phyloP scores from a whole-genome alignment of 2,888 invertebrate species.

The Stegophylla sp. region DNA sequence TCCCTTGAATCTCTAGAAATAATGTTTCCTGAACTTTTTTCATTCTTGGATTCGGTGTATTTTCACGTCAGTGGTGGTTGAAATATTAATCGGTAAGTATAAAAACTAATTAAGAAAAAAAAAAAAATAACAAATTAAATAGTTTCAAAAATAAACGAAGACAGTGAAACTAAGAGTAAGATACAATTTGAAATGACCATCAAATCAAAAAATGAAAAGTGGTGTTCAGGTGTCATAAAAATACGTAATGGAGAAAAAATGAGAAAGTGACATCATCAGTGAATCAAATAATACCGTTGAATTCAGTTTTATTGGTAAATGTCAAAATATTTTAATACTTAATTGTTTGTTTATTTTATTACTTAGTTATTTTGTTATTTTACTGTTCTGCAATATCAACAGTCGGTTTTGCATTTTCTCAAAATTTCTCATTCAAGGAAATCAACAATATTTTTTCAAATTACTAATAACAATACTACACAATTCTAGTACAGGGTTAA shows the following conservation, averaged over 20 bases:
- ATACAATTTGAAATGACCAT: background rate
- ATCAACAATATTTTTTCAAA: too few species aligned
- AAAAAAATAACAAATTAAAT: slow-evolving; percentile 29
- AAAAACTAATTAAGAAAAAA: slow-evolving; percentile 14
- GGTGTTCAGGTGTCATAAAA: background rate
- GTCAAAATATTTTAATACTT: too few species aligned
- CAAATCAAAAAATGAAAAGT: background rate
- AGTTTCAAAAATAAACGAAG: slow-evolving; percentile 1
- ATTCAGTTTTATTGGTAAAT: background rate
- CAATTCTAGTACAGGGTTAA: too few species aligned
- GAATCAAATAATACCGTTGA: background rate
- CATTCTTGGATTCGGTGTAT: background rate
- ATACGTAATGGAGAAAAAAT: background rate
- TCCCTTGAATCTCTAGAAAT: slow-evolving; percentile 16
- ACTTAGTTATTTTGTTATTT: too few species aligned
- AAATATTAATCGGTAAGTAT: slow-evolving; percentile 22
- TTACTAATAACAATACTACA: too few species aligned
- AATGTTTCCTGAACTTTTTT: slow-evolving; percentile 15
- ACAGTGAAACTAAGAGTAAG: background rate
- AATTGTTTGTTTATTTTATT: too few species aligned
- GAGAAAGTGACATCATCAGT: background rate
- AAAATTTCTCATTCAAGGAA: too few species aligned
- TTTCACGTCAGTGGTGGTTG: background rate
- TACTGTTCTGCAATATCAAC: too few species aligned
- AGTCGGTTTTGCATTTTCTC: too few species aligned